A percentile compares a stretch with the other conserved stretches of the same genome.
Conservation (phyloP, 2,888 invertebrate genomes). For the Xylota sylvarum region DNA sequence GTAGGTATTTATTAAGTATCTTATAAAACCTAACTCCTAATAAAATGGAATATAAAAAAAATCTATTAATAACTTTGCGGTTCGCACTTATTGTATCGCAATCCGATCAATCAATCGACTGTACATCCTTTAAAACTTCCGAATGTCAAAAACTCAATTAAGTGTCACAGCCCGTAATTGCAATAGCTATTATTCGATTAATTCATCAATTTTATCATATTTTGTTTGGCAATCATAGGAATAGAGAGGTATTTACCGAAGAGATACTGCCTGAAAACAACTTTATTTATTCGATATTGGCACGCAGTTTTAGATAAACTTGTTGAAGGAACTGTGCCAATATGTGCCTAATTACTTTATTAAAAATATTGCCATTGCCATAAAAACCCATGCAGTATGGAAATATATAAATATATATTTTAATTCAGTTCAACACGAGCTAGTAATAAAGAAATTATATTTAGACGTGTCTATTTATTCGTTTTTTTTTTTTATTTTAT, state of each 20-base stretch:
- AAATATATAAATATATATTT: neutral
- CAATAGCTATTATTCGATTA: slow-evolving; percentile 3
- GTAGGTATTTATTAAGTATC: neutral
- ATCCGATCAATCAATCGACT: slow-evolving; percentile 13
- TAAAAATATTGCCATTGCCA: neutral
- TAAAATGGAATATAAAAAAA: slow-evolving; percentile 4
- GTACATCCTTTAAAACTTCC: neutral
- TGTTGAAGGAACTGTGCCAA: neutral
- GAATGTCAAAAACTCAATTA: slow-evolving; percentile 16
- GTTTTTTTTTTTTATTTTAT: too few relatives aligned
- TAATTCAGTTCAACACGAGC: slow-evolving; percentile 25
- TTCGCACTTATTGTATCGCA: neutral
- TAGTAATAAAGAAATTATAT: slow-evolving; percentile 22
- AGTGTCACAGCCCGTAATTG: slow-evolving; percentile 4
- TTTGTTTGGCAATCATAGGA: neutral
- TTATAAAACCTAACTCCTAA: slow-evolving; percentile 5
- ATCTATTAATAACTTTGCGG: neutral
- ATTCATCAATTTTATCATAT: slow-evolving; percentile 23
- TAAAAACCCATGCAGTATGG: neutral
- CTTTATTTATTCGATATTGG: neutral
- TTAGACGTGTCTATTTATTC: neutral
- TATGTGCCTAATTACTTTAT: neutral
- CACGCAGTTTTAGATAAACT: neutral
- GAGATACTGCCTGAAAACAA: neutral
- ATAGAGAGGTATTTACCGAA: neutral